Evolutionary conservation across 1,140 invertebrate species (phyloP), one percentile per base, ranked within the genome.

Genomic region (Ceratina australensis): DNA sequence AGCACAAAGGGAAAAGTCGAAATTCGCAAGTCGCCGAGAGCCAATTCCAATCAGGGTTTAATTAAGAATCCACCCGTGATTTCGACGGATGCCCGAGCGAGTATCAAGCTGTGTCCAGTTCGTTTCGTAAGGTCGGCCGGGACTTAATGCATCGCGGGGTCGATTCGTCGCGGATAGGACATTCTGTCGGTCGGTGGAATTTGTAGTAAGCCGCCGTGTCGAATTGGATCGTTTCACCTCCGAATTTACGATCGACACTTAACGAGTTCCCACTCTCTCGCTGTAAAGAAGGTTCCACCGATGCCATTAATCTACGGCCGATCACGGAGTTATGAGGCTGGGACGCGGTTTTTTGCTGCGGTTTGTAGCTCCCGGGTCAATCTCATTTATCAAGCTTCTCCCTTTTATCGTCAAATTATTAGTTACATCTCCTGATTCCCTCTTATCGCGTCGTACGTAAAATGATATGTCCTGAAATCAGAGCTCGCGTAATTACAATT

Each of bases 181-280:
- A 18, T 13, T 16, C 42, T 13, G 26, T 50, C 16, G 20, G 24
- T 20, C 16, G 20, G 8, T 4, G 56, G 66, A 69, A 61, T 69
- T 28, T 26, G 57, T 52, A 3, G 66, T 71, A 63, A 63, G 47
- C 57, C 59, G 4, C 5, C 74, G 66, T 26, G 66, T 71, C 74
- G 49, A 61, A 71, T 77, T 18, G 47, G 20, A 42, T 10, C 47
- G 47, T 71, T 42, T 52, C 66, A 20, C n/a, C 26, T 22, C 20
- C 57, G 66, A 71, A 77, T 77, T 77, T 77, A 77, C 74, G 74
- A 71, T 77, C 66, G 47, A 52, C 67, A n/a, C 57, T 47, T 61
- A 71, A 71, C 66, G 47, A 77, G 74, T 16, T n/a, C 20, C 15
- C 63, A 5, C 13, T 49, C n/a, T 33, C 26, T 22, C 16, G 50